A percentile compares a stretch with the other conserved stretches of the same genome.
Evolutionary conservation across 1,140 invertebrate genomes (phyloP).

Genomic region (Drosophila mojavensis): DNA sequence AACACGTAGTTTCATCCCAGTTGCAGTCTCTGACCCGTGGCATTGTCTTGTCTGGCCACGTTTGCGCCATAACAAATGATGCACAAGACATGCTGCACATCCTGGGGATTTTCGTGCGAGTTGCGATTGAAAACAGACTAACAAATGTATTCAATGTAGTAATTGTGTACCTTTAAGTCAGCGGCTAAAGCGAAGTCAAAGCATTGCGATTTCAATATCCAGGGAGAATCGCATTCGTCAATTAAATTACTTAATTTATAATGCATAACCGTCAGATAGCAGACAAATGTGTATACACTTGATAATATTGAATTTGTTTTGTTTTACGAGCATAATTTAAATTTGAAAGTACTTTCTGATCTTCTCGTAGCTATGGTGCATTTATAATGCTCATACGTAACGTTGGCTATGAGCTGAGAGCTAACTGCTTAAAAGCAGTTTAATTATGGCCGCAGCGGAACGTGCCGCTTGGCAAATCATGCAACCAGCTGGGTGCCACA

Average conservation of each 20-base stretch:
- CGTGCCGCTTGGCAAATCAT: slow-evolving; percentile 38
- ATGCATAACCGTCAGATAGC: too few relatives aligned
- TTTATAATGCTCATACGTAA: slow-evolving; percentile 42
- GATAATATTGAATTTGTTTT: not conserved
- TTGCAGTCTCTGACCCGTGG: slow-evolving; percentile 41
- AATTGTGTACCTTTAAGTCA: slow-evolving; percentile 1
- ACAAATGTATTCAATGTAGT: not conserved
- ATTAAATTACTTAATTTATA: too few relatives aligned
- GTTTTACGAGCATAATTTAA: too few relatives aligned
- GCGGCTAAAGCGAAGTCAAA: too few relatives aligned
- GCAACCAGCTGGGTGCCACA: slow-evolving; percentile 9
- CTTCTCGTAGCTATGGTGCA: too few relatives aligned
- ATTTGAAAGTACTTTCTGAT: too few relatives aligned
- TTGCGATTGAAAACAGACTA: slow-evolving; percentile 2
- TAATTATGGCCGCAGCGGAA: slow-evolving; percentile 57
- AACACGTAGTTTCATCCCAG: slow-evolving; percentile 53
- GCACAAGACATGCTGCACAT: slow-evolving; percentile 43
- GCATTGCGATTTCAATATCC: too few relatives aligned
- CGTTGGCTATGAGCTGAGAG: not conserved
- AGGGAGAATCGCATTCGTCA: too few relatives aligned
- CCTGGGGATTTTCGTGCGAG: not conserved
- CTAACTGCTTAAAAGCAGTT: slow-evolving; percentile 30
- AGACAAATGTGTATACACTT: too few relatives aligned
- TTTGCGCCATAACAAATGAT: slow-evolving; percentile 74
- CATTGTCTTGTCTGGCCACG: slow-evolving; percentile 77